Evolutionary conservation across 2,888 invertebrate genomes (phyloP), one percentile per base, ranked within the genome.

Genomic region (Cenopis cana): DNA sequence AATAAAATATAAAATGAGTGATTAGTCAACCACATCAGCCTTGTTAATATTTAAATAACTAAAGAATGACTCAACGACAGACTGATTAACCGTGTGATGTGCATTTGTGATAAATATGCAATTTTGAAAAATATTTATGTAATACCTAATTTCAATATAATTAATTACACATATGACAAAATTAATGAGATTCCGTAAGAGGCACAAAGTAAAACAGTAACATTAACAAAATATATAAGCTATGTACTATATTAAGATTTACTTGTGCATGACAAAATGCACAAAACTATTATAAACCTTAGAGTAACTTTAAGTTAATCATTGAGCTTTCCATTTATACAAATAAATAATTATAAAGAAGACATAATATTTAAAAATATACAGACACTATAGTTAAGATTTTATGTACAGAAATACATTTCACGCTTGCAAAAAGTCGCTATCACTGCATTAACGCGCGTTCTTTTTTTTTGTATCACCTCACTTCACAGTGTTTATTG

Each of bases 401-500:
- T 80, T 81, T 82, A 80, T 83, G 80, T 82, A 79, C 77, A 82
- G 41, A 60, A 65, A 77, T 79, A 83, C 80, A 83, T 84, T 85
- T 82, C 75, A 82, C 77, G 76, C 78, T 80, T 76, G 52, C 20
- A 17, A 12, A 65, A 52, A 66, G 65, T 66, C 59, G 36, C 36
- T 59, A 56, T 70, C 59, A 66, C 70, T 54, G 38, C 18, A n/a
- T 57, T 62, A 66, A 60, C 54, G 66, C 59, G 70, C 60, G 65
- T 60, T 54, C 54, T 60, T 70, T 86, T 60, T n/a, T 70, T 86
- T 86, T 89, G 91, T 96, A 97, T 97, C 97, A 97, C 95, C 97
- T 97, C 95, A 97, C 97, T 95, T 97, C 96, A 93, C 97, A 96
- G 94, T 96, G 97, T 94, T 97, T 96, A 88, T 95, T 96, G 82